Evolutionary conservation across 1,140 invertebrate species (phyloP).

Genomic region (Planococcus citri): DNA sequence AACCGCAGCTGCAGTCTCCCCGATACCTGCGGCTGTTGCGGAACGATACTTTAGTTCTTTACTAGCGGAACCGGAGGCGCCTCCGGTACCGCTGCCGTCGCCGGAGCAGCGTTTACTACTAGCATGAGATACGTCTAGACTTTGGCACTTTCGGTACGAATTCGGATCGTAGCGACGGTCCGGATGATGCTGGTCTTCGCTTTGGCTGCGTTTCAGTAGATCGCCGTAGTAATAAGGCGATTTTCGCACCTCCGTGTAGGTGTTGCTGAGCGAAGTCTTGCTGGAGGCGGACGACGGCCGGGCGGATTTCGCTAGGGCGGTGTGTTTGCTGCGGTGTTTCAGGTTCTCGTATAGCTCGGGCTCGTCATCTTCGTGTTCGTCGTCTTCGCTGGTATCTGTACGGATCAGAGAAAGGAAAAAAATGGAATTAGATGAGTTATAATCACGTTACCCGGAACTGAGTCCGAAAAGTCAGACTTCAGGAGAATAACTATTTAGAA

Average conservation of each 20-base stretch:
- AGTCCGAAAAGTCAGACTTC: no score
- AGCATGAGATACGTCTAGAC: background rate
- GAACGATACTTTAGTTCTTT: background rate
- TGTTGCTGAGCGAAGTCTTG: background rate
- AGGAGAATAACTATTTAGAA: no score
- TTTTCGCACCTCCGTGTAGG: slow-evolving; percentile 6
- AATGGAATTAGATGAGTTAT: no score
- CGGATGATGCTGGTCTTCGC: background rate
- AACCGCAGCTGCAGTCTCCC: no score
- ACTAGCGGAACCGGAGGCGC: no score
- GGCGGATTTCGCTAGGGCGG: background rate
- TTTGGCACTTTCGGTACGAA: background rate
- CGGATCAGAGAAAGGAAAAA: background rate
- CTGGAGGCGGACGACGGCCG: background rate
- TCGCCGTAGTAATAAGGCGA: slow-evolving; percentile 14
- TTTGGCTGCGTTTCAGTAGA: slow-evolving; percentile 9
- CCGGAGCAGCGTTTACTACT: background rate
- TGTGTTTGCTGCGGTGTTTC: background rate
- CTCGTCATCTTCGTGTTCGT: slow-evolving; percentile 33
- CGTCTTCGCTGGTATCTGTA: slow-evolving; percentile 32
- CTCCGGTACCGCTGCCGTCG: background rate
- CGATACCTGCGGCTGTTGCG: background rate
- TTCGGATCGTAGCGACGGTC: background rate
- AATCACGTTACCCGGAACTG: no score
- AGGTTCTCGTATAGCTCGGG: slow-evolving; percentile 23